Conservation (phyloP, 2,888 invertebrate genomes). For the Aromia moschata region DNA sequence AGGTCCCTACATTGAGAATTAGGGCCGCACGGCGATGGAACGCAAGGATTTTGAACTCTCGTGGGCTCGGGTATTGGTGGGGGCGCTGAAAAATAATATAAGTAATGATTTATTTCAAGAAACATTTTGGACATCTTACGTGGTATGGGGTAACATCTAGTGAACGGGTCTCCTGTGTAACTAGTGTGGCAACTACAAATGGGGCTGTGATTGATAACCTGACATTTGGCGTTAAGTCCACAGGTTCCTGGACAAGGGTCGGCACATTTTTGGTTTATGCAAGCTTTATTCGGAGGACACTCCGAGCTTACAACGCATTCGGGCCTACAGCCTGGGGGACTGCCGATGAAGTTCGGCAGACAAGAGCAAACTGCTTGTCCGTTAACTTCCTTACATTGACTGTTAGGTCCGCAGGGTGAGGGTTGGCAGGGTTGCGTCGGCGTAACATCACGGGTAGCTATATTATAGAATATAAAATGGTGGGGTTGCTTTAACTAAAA, state of each 20-base stretch:
- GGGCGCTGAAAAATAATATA: constrained; percentile 39
- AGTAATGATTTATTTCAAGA: background rate
- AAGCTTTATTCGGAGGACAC: constrained; percentile 74
- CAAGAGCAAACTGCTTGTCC: constrained; percentile 79
- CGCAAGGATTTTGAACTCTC: constrained; percentile 68
- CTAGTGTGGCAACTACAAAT: constrained; percentile 73
- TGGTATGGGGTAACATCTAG: constrained; percentile 65
- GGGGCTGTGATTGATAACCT: constrained; percentile 77
- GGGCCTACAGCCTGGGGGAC: constrained; percentile 76
- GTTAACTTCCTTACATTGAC: constrained; percentile 76
- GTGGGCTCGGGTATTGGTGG: constrained; percentile 33
- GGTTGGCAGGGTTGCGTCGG: constrained; percentile 71
- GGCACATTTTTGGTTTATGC: constrained; percentile 73
- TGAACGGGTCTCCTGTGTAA: constrained; percentile 74
- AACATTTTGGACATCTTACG: constrained; percentile 55
- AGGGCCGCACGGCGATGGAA: constrained; percentile 83
- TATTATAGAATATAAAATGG: constrained; percentile 7
- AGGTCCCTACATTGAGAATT: constrained; percentile 79
- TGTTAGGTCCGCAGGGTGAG: constrained; percentile 80
- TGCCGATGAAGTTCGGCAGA: constrained; percentile 70
- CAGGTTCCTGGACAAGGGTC: constrained; percentile 80
- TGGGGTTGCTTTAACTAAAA: background rate
- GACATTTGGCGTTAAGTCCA: constrained; percentile 77
- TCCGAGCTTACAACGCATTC: constrained; percentile 79
- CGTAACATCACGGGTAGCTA: constrained; percentile 34